Evolutionary conservation across 2,797 vertebrate species (phyloP).

Genomic region (Hippoglossus hippoglossus): DNA sequence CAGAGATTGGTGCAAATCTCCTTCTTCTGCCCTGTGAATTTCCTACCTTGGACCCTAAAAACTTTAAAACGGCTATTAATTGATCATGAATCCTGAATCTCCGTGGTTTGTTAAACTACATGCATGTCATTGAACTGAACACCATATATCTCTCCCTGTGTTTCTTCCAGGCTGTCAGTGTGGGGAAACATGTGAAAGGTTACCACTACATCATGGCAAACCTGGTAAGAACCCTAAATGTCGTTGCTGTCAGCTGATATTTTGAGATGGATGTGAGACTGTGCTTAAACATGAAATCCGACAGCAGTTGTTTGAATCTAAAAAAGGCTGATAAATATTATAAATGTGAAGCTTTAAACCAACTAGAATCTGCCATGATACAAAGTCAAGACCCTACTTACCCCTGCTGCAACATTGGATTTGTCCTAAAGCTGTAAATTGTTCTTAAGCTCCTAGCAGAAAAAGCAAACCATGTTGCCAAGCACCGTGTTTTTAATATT

Average conservation of each 20-base stretch:
- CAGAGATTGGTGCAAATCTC: too few species aligned
- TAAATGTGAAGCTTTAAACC: background rate
- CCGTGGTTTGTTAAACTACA: too few species aligned
- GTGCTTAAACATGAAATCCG: background rate
- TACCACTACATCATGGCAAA: slow-evolving; percentile 99
- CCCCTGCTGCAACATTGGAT: background rate
- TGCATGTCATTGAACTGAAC: too few species aligned
- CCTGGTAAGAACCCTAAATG: slow-evolving; percentile 87
- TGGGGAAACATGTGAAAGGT: slow-evolving; percentile 98
- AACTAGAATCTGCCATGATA: background rate
- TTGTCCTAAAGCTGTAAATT: background rate
- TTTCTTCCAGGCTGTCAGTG: slow-evolving; percentile 91
- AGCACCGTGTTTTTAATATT: background rate
- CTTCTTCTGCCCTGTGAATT: background rate
- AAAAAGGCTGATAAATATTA: background rate
- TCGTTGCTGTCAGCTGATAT: slow-evolving; percentile 4
- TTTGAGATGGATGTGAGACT: background rate
- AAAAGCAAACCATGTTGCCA: background rate
- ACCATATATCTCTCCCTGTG: slow-evolving; percentile 15
- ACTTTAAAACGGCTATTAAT: background rate
- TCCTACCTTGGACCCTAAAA: background rate
- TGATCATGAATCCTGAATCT: background rate
- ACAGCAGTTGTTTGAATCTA: background rate
- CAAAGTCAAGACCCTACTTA: background rate
- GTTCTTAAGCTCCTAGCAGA: slow-evolving; percentile 6